Conservation (phyloP, 2,888 invertebrate species). For the Pachliopta kotzebuea region DNA sequence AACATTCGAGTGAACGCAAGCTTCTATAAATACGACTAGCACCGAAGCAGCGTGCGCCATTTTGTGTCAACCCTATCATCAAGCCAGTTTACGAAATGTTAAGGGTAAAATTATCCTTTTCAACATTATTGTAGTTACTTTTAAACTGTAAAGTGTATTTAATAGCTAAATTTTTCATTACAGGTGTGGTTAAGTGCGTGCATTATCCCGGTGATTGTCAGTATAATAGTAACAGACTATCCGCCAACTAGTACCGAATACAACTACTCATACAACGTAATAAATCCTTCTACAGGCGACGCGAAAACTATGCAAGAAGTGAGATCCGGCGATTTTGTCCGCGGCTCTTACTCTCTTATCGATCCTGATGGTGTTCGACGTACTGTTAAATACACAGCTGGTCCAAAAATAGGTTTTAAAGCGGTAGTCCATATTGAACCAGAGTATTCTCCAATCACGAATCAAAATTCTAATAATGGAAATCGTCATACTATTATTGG, state of each 20-base stretch:
- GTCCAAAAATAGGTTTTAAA: slow-evolving; percentile 74
- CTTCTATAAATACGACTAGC: slow-evolving; percentile 63
- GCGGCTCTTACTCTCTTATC: slow-evolving; percentile 65
- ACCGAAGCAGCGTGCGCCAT: slow-evolving; percentile 44
- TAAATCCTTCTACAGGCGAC: slow-evolving; percentile 77
- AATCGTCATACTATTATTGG: slow-evolving; percentile 16
- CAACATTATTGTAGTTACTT: background rate
- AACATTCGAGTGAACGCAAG: slow-evolving; percentile 64
- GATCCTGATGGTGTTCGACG: slow-evolving; percentile 71
- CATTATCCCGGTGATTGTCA: slow-evolving; percentile 43
- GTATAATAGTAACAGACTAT: slow-evolving; percentile 65
- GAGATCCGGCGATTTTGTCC: slow-evolving; percentile 61
- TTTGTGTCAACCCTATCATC: slow-evolving; percentile 53
- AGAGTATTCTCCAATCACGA: slow-evolving; percentile 30
- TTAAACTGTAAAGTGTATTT: background rate
- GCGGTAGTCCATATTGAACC: slow-evolving; percentile 74
- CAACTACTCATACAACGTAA: slow-evolving; percentile 70
- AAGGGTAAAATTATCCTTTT: slow-evolving; percentile 47
- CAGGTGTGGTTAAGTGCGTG: slow-evolving; percentile 43
- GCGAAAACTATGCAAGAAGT: slow-evolving; percentile 67
- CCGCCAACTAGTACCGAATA: slow-evolving; percentile 61
- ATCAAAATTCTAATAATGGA: slow-evolving; percentile 20
- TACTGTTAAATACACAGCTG: slow-evolving; percentile 73
- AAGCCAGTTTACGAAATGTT: slow-evolving; percentile 51
- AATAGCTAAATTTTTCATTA: slow-evolving; percentile 8